Evolutionary conservation across 2,888 invertebrate genomes (phyloP), one percentile per base, ranked within the genome.

Genomic region (Neocrepidodera transversa): DNA sequence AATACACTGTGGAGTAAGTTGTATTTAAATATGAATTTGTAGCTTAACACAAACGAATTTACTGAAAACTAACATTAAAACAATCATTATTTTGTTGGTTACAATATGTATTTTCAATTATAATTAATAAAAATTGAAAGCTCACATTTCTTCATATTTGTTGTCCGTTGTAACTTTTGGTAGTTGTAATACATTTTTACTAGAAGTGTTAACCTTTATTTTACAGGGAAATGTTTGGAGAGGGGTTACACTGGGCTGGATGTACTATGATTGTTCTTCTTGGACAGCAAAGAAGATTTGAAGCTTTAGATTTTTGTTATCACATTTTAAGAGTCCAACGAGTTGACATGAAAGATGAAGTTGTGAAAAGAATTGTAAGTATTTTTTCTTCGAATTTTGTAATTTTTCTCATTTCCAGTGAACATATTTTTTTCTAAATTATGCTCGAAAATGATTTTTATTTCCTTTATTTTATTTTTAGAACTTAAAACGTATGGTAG

Each of bases 171-270:
- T 35, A 0, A 23, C 13, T 2, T 23, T 17, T 43, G 11, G 6
- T 18, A 13, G 4, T 23, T 26, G 11, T 13, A 8, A 11, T 26
- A 2, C 2, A 26, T 17, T 14, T 42, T n/a, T 20, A 2, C 6
- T 6, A 7, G 7, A 17, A 16, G 18, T 17, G 7, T 16, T 11
- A 20, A 40, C 8, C 8, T 23, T 23, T 88, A 28, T 16, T 23
- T 23, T 23, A 23, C 73, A 93, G 94, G 78, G 96, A 98, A 81
- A 81, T 98, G 65, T 99, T 97, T 81, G 99, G 99, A 6, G 99
- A 99, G 81, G 98, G 98, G 0, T 84, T 99, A 0, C 95, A 98
- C 80, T 99, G 98, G 98, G 98, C 97, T 2, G 98, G 97, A 0
- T 97, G 97, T 79, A 91, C 96, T 8, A 93, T 99, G 85, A 94